Conservation (phyloP, 2,113 vertebrate genomes). For the Melanostigma gelatinosum region DNA sequence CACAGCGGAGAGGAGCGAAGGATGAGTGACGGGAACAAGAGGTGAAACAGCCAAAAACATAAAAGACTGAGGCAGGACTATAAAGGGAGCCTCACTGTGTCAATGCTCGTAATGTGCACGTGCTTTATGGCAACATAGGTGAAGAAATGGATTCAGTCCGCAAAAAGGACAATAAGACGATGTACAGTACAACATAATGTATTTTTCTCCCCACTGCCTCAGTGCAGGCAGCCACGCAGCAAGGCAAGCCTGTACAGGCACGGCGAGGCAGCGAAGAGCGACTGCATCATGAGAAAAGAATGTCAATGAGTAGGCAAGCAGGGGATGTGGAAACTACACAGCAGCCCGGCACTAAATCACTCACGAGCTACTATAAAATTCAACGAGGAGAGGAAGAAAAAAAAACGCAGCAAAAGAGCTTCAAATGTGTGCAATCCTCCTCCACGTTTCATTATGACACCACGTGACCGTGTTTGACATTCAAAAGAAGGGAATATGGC, state of each 20-base stretch:
- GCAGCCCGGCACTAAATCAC: background rate
- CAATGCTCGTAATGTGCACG: background rate
- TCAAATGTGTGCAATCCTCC: background rate
- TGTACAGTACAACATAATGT: background rate
- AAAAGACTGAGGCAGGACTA: background rate
- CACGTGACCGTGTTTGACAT: background rate
- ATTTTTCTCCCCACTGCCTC: background rate
- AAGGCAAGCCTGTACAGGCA: slow-evolving; percentile 62
- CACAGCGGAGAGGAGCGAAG: slow-evolving; percentile 19
- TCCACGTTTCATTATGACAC: background rate
- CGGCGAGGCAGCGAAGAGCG: slow-evolving; percentile 11
- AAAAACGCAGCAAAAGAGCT: background rate
- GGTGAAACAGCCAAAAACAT: background rate
- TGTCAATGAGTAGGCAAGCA: slow-evolving; percentile 60
- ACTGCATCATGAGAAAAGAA: slow-evolving; percentile 71
- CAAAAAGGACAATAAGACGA: background rate
- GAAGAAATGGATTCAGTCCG: background rate
- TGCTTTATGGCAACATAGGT: background rate
- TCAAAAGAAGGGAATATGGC: background rate
- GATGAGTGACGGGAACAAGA: slow-evolving; percentile 4
- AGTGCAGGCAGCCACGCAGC: slow-evolving; percentile 15
- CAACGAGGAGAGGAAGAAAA: background rate
- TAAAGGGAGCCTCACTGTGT: background rate
- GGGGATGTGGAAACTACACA: slow-evolving; percentile 19
- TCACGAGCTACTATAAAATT: background rate